Conservation (phyloP, 2,888 invertebrate species). For the Heliconius erato region DNA sequence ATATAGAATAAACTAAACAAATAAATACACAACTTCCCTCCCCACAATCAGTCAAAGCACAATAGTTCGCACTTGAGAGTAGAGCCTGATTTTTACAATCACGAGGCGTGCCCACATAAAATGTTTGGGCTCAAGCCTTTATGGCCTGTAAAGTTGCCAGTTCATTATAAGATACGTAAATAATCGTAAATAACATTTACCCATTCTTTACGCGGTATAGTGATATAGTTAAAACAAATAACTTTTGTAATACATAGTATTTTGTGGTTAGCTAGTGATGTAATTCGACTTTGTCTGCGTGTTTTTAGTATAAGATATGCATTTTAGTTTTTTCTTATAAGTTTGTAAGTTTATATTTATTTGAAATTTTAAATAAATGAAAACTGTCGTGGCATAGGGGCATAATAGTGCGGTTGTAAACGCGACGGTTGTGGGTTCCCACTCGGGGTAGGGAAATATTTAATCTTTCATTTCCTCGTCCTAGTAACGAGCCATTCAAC, state of each 20-base stretch:
- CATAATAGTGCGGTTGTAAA: no score
- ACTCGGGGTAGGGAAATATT: no score
- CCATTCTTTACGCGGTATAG: conserved; percentile 61
- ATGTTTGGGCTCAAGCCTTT: conserved; percentile 56
- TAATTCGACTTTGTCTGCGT: neutral
- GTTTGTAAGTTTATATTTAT: neutral
- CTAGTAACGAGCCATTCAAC: no score
- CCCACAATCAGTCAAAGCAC: conserved; percentile 27
- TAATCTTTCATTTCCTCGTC: no score
- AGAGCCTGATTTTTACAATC: conserved; percentile 54
- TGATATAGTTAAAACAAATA: conserved; percentile 55
- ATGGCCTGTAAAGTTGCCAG: conserved; percentile 65
- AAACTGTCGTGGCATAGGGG: no score
- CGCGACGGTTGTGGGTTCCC: no score
- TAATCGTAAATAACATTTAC: conserved; percentile 51
- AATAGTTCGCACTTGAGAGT: conserved; percentile 34
- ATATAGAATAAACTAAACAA: neutral
- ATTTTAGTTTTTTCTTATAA: neutral
- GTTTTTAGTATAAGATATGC: neutral
- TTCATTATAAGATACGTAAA: conserved; percentile 78
- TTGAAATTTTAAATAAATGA: neutral
- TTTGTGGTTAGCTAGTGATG: neutral
- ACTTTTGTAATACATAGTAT: conserved; percentile 17
- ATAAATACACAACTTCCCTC: conserved; percentile 1
- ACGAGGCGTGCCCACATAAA: conserved; percentile 57